These are phyloP conservation scores for Icerya purchasi DNA, from an alignment of 2,888 invertebrate genomes.

Conservation along the genomic window DNA sequence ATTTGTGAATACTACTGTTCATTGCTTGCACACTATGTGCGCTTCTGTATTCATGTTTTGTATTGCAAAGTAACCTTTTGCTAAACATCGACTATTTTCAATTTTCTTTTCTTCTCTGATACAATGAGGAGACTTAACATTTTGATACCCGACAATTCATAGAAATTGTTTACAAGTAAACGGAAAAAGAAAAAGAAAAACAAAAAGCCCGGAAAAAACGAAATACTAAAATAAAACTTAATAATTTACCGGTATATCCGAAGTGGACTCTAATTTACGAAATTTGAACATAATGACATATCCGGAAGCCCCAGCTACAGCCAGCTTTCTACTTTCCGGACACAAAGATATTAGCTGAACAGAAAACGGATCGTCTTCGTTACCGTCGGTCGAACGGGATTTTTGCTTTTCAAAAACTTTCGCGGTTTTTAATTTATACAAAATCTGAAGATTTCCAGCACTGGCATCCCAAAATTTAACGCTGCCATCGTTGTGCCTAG, in stretches of 20 bases:
- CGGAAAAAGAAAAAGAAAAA: background rate
- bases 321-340: slow-evolving; percentile 74
- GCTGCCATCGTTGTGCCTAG: slow-evolving; percentile 93
- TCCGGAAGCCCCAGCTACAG: slow-evolving; percentile 74
- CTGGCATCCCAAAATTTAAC: slow-evolving; percentile 99
- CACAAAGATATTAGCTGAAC: slow-evolving; percentile 77
- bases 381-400: slow-evolving; percentile 34
- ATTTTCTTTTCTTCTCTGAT: too few relatives aligned
- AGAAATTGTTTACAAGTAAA: background rate
- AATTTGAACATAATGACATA: slow-evolving; percentile 93
- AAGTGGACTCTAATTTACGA: slow-evolving; percentile 67
- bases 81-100: too few relatives aligned
- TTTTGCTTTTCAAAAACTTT: slow-evolving; percentile 65
- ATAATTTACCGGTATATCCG: slow-evolving; percentile 59
- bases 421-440: slow-evolving; percentile 93
- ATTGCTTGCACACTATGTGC: too few relatives aligned
- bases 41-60: too few relatives aligned
- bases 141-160: too few relatives aligned
- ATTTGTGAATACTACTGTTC: too few relatives aligned
- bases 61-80: too few relatives aligned
- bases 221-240: slow-evolving; percentile 22
- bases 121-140: too few relatives aligned
- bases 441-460: slow-evolving; percentile 80
- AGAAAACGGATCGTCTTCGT: slow-evolving; percentile 70
- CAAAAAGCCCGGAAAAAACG: too few relatives aligned